phyloP scores from a whole-genome alignment of 2,888 invertebrate genomes.

The Julus scanicus region DNA sequence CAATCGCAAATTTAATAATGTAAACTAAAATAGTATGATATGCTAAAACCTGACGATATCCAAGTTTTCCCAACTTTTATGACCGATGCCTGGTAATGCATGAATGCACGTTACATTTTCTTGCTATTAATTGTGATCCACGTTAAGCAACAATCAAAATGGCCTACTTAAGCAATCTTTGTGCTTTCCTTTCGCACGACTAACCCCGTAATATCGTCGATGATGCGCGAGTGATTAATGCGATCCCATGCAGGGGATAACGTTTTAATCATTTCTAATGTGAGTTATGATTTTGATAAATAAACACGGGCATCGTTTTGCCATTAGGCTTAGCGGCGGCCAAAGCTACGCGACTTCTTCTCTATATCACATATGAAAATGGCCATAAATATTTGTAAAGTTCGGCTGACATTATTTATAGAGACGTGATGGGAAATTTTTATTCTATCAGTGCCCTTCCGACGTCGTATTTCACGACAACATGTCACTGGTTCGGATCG shows the following conservation, averaged over 20 bases:
- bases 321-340: conserved; percentile 40
- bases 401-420: conserved; percentile 12
- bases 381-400: conserved; percentile 42
- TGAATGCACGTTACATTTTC: background rate
- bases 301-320: conserved; percentile 52
- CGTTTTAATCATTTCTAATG: conserved; percentile 55
- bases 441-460: conserved; percentile 32
- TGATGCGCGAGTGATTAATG: conserved; percentile 54
- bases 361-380: conserved; percentile 34
- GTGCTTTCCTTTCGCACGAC: background rate
- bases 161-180: conserved; percentile 28
- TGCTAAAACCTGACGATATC: no score
- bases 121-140: conserved; percentile 2
- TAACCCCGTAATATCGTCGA: background rate
- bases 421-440: conserved; percentile 34
- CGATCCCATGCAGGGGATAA: conserved; percentile 53
- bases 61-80: no score
- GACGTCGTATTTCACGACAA: conserved; percentile 26
- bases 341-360: background rate
- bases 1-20: no score
- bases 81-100: no score
- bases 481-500: background rate
- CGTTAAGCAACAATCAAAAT: background rate
- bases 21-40: no score
- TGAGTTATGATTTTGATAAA: conserved; percentile 56